Evolutionary conservation across 2,797 vertebrate genomes (phyloP).

Genomic region (Gephyroberyx darwinii): DNA sequence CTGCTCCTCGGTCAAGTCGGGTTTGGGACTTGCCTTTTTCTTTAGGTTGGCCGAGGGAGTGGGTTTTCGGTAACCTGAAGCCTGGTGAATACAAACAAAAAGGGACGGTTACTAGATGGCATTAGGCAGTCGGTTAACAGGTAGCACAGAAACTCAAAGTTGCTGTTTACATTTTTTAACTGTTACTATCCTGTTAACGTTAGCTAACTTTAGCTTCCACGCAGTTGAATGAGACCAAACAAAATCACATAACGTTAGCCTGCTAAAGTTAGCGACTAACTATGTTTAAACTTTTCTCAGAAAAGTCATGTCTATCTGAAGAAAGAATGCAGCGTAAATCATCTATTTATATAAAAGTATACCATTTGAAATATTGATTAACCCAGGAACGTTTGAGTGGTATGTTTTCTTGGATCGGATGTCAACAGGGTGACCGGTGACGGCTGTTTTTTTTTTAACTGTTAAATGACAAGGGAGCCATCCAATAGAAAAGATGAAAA

Average conservation of each 20-base stretch:
- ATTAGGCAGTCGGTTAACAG: background rate
- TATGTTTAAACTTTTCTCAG: background rate
- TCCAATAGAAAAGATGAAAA: constrained; percentile 56
- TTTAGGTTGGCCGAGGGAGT: constrained; percentile 70
- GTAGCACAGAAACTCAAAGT: background rate
- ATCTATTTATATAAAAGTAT: background rate
- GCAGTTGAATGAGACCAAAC: constrained; percentile 9
- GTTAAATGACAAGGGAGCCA: constrained; percentile 31
- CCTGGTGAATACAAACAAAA: constrained; percentile 68
- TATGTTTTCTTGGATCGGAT: constrained; percentile 6
- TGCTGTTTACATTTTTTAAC: background rate
- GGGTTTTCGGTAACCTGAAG: constrained; percentile 82
- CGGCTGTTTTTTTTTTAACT: background rate
- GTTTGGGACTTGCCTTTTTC: constrained; percentile 83
- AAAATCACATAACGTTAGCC: constrained; percentile 9
- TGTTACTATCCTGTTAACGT: constrained; percentile 41
- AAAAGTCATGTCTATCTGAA: background rate
- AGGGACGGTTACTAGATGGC: background rate
- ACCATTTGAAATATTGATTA: constrained; percentile 57
- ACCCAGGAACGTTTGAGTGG: background rate
- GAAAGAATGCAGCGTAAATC: background rate
- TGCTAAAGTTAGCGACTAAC: background rate
- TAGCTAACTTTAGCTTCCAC: constrained; percentile 50
- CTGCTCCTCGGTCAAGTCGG: constrained; percentile 90
- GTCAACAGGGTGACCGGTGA: constrained; percentile 64